Evolutionary conservation across 2,113 vertebrate species (phyloP).

Genomic region (Brachyhypopomus gauderio): DNA sequence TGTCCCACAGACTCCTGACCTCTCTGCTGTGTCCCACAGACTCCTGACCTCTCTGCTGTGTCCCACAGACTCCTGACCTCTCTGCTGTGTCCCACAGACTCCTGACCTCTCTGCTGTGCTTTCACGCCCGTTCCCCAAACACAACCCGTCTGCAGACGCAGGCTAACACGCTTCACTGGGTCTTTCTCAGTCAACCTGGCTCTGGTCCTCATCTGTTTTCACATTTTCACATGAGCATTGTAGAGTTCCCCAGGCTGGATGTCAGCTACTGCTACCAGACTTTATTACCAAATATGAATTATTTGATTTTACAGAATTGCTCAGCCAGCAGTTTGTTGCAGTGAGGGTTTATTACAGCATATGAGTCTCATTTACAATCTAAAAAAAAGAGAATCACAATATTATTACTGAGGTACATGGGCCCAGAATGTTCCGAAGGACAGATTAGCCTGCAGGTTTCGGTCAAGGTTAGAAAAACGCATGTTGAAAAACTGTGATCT

Average conservation of each 20-base stretch:
- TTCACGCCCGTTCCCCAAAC: not conserved
- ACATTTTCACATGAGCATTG: too few species aligned
- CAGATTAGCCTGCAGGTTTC: not conserved
- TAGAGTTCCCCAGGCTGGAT: not conserved
- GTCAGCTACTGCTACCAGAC: not conserved
- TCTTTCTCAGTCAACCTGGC: not conserved
- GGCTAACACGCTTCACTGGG: not conserved
- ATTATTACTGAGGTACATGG: not conserved
- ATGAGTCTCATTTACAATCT: not conserved
- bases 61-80: not conserved
- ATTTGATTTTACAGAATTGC: not conserved
- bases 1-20: not conserved
- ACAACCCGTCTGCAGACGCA: too few species aligned
- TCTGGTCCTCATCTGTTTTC: not conserved
- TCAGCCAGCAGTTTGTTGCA: not conserved
- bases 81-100: not conserved
- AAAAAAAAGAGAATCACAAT: not conserved
- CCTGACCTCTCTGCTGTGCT: not conserved
- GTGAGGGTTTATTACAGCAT: not conserved
- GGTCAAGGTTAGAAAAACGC: not conserved
- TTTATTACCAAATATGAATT: not conserved
- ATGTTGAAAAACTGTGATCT: not conserved
- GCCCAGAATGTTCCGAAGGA: not conserved
- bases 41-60: not conserved
- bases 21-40: not conserved